Conservation (phyloP, 2,888 invertebrate genomes). For the Hypolimnas misippus region DNA sequence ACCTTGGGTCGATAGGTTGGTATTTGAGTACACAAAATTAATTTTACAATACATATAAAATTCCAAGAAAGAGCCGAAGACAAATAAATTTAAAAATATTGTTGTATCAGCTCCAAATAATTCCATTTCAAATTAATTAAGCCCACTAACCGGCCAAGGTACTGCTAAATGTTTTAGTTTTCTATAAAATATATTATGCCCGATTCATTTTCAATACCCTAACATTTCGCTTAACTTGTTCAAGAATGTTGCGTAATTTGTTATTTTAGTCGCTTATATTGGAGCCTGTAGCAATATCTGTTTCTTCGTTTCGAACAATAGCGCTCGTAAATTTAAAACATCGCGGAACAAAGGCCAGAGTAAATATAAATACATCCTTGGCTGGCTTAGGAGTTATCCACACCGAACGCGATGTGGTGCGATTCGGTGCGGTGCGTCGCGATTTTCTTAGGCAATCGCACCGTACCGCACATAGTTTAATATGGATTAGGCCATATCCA, state of each 20-base stretch:
- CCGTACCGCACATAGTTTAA: too few species aligned
- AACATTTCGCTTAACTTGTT: constrained; percentile 26
- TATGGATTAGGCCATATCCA: too few species aligned
- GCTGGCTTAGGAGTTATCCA: constrained; percentile 16
- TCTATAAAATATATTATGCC: constrained; percentile 20
- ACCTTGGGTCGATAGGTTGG: too few species aligned
- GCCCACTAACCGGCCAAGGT: too few species aligned
- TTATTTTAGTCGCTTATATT: constrained; percentile 27
- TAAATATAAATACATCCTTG: constrained; percentile 31
- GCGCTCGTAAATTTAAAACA: constrained; percentile 37
- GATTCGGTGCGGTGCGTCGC: too few species aligned
- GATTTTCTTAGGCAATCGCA: too few species aligned
- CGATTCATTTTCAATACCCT: constrained; percentile 30
- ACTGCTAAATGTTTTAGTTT: constrained; percentile 14
- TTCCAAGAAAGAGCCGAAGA: too few species aligned
- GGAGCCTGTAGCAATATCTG: constrained; percentile 36
- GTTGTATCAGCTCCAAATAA: neutral
- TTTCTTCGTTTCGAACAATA: constrained; percentile 33
- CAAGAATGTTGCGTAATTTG: constrained; percentile 33
- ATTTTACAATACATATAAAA: too few species aligned
- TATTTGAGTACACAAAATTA: too few species aligned
- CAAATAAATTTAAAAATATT: too few species aligned
- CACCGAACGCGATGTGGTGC: neutral
- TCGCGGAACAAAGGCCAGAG: constrained; percentile 29
- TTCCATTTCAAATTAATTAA: neutral